phyloP scores from a whole-genome alignment of 2,888 invertebrate species.

The Standfussiana lucernea region DNA sequence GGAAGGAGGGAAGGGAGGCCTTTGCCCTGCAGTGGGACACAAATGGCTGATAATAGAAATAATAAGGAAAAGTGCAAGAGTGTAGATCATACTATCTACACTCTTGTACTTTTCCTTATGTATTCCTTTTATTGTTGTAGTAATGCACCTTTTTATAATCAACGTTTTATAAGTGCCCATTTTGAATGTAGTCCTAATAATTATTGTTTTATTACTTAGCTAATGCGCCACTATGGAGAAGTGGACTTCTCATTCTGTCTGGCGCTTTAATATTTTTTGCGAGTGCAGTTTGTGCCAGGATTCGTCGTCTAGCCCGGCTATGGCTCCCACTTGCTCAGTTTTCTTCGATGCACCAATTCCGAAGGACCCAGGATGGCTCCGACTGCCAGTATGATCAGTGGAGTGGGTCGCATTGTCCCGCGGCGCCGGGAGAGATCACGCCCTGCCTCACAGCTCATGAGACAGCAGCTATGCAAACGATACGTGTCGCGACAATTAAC shows the following conservation, averaged over 20 bases:
- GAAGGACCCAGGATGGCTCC: not conserved
- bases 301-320: not conserved
- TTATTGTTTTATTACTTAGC: not conserved
- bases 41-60: too few species aligned
- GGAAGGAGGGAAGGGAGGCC: too few species aligned
- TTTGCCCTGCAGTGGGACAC: too few species aligned
- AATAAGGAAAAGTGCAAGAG: not conserved
- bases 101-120: too few species aligned
- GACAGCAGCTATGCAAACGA: constrained; percentile 17
- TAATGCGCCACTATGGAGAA: not conserved
- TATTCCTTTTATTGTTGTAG: not conserved
- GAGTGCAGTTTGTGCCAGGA: not conserved
- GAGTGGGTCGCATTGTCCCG: not conserved
- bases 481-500: constrained; percentile 18
- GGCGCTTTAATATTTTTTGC: not conserved
- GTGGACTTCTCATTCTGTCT: not conserved
- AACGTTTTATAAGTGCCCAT: not conserved
- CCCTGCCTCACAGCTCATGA: not conserved
- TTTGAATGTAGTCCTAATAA: not conserved
- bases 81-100: too few species aligned
- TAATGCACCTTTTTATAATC: not conserved
- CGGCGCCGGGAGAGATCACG: not conserved
- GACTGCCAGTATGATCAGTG: not conserved
- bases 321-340: not conserved
- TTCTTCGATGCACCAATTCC: not conserved